Evolutionary conservation across 2,888 invertebrate species (phyloP).

Genomic region (Furcula furcula): DNA sequence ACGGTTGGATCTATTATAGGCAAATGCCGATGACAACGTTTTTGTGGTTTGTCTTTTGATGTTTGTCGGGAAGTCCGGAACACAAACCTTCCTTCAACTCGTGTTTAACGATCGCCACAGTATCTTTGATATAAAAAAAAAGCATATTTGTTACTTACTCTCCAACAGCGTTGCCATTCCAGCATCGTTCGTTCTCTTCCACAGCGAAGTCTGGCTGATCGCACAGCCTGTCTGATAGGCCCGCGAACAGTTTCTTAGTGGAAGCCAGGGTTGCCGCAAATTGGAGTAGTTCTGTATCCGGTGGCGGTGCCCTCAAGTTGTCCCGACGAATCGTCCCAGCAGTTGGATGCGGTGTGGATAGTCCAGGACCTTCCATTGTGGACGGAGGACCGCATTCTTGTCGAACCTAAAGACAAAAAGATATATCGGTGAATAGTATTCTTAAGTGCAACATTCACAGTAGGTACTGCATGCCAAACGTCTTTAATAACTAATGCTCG

Average conservation of each 20-base stretch:
- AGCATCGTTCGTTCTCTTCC: slow-evolving; percentile 86
- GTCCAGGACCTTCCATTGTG: slow-evolving; percentile 46
- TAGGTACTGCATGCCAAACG: not conserved
- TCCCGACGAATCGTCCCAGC: slow-evolving; percentile 53
- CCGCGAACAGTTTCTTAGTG: slow-evolving; percentile 92
- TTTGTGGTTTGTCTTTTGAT: no score
- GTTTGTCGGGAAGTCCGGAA: no score
- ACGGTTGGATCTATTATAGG: no score
- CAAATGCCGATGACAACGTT: no score
- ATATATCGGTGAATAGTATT: slow-evolving; percentile 2
- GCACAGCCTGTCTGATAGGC: slow-evolving; percentile 90
- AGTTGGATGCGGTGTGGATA: slow-evolving; percentile 41
- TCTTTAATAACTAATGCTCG: no score
- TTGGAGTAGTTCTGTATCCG: slow-evolving; percentile 83
- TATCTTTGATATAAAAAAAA: no score
- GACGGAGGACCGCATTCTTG: slow-evolving; percentile 69
- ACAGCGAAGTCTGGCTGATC: slow-evolving; percentile 86
- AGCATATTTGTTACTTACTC: no score
- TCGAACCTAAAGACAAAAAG: slow-evolving; percentile 47
- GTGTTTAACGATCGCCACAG: no score
- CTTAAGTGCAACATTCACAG: not conserved
- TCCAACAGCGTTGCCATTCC: slow-evolving; percentile 90
- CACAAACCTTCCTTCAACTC: no score
- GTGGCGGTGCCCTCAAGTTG: slow-evolving; percentile 81
- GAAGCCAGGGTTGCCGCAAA: slow-evolving; percentile 85